These are phyloP conservation scores for Sycophila texana DNA, from an alignment of 2,888 invertebrate genomes.

Conservation along the genomic window DNA sequence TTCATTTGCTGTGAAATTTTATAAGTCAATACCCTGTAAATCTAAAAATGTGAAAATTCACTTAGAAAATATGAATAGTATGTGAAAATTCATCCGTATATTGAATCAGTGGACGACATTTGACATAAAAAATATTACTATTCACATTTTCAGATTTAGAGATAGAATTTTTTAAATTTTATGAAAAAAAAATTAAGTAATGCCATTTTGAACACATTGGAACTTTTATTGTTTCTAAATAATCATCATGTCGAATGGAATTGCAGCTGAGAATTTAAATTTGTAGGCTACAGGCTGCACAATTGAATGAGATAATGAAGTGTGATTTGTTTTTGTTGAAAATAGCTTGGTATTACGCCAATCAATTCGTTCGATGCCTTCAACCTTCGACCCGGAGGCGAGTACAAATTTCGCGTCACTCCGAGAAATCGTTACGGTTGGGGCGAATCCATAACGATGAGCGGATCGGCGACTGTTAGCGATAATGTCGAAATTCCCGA, in stretches of 20 bases:
- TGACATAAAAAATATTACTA: too few species aligned
- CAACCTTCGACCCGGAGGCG: constrained; percentile 86
- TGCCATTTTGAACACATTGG: neutral
- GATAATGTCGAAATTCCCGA: constrained; percentile 85
- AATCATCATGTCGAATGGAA: neutral
- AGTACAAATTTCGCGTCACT: constrained; percentile 92
- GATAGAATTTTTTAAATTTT: too few species aligned
- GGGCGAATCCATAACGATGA: constrained; percentile 87
- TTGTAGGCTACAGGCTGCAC: neutral
- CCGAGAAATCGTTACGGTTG: constrained; percentile 93
- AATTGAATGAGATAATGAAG: constrained; percentile 18
- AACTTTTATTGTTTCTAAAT: neutral
- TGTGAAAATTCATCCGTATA: too few species aligned
- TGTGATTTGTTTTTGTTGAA: constrained; percentile 39
- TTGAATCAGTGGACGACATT: too few species aligned
- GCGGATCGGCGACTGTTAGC: constrained; percentile 81
- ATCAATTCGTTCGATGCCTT: constrained; percentile 89
- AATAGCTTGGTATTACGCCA: constrained; percentile 84
- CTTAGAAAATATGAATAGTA: too few species aligned
- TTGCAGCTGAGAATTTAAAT: constrained; percentile 11
- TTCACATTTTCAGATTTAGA: too few species aligned
- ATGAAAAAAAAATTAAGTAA: too few species aligned
- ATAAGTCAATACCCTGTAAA: too few species aligned
- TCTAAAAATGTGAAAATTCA: too few species aligned
- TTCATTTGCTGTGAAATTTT: too few species aligned